Percentiles rank a stretch among this genome's conserved stretches.
Conservation (phyloP, 1,140 invertebrate genomes). For the Heliconius hewitsoni region DNA sequence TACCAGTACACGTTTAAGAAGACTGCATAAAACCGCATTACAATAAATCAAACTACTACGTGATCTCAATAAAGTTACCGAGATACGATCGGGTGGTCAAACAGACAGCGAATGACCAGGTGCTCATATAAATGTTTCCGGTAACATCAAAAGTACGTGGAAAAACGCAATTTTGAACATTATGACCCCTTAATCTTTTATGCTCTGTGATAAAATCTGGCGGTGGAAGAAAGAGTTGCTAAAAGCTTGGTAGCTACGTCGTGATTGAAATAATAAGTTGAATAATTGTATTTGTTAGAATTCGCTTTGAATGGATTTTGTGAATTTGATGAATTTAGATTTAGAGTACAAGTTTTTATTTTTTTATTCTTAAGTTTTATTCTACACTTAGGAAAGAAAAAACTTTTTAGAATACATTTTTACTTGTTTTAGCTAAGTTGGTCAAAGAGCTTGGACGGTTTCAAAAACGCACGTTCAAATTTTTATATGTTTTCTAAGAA, state of each 20-base stretch:
- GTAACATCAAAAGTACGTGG: slow-evolving; percentile 41
- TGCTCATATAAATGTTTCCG: slow-evolving; percentile 59
- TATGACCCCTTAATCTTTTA: slow-evolving; percentile 58
- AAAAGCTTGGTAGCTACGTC: slow-evolving; percentile 32
- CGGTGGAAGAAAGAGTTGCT: slow-evolving; percentile 38
- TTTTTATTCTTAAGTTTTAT: too few relatives aligned
- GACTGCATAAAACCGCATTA: slow-evolving; percentile 27
- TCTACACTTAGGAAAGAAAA: too few relatives aligned
- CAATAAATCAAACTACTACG: slow-evolving; percentile 35
- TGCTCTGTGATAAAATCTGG: slow-evolving; percentile 53
- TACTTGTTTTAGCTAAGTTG: too few relatives aligned
- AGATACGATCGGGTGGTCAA: slow-evolving; percentile 42
- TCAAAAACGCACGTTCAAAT: too few relatives aligned
- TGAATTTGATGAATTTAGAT: background rate
- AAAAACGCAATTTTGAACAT: slow-evolving; percentile 59
- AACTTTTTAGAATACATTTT: too few relatives aligned
- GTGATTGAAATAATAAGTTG: slow-evolving; percentile 33
- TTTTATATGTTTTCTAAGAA: too few relatives aligned
- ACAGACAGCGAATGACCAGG: slow-evolving; percentile 48
- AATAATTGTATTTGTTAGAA: slow-evolving; percentile 12
- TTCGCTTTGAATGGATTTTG: background rate
- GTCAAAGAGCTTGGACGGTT: too few relatives aligned
- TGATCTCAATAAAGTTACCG: slow-evolving; percentile 33
- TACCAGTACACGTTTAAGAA: slow-evolving; percentile 14
- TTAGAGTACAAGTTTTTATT: too few relatives aligned